Base-by-base conservation (phyloP, 2,888 invertebrate species). In the Lottia scabra region DNA sequence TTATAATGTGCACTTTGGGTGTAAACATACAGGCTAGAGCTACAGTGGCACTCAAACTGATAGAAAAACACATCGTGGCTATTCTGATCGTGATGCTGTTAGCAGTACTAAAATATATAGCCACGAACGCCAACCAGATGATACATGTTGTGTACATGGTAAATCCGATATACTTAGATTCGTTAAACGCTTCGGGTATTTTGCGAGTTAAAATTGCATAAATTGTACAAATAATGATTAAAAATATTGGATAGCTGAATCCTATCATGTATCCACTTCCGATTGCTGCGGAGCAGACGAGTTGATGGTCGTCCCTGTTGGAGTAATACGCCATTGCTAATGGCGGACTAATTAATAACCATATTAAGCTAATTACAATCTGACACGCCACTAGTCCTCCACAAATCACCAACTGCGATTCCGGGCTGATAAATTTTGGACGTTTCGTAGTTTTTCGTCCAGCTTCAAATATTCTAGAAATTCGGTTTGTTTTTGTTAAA, bases 41-140 rank as follows among this genome's bases (percentile, higher is more conserved):
- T 79, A 98, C 97, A 81, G 96, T 96, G 78, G 97, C 97, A 83
- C 96, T 96, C 80, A 98, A 92, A 76, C 96, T 96, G 88, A 98
- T 97, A 81, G 97, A 96, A 85, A 97, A 95, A 71, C 96, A 96
- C 95, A 98, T 96, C 89, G 96, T 96, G 82, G 96, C 97, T 88
- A 97, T 95, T 75, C 98, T 92, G 75, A 98, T 92, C 15, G 96
- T 95, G 78, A 97, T 89, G 74, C 89, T 87, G 72, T 70, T 72
- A 13, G 88, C 87, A 16, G 90, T 90, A 63, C 87, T 89, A 73
- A 90, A 96, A 91, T 97, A 96, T 87, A 90, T 89, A 56, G 90
- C 90, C 38, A 91, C 89, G 76, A 91, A 90, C 5, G 89, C 90
- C 70, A 90, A 81, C 90, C 88, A 91, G 69, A 90, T 90, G 76